Evolutionary conservation across 2,797 vertebrate species (phyloP).

Genomic region (Pipistrellus pygmaeus): DNA sequence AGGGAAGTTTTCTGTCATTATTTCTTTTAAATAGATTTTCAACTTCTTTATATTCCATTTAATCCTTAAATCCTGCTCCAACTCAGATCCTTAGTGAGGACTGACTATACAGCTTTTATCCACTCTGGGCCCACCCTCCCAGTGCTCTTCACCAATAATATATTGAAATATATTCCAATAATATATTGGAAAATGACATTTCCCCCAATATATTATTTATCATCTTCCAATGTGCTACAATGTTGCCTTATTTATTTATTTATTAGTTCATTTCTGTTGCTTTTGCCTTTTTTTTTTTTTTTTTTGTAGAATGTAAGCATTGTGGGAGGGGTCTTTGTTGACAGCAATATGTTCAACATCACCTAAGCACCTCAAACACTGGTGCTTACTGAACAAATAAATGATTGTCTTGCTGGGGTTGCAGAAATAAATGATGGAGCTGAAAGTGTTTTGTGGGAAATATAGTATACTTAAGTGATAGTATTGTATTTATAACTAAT

Average conservation of each 20-base stretch:
- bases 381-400: conserved; percentile 9
- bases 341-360: not conserved
- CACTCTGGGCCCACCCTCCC: no score
- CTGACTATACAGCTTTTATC: no score
- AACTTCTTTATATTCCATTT: not conserved
- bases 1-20: not conserved
- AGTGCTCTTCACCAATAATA: not conserved
- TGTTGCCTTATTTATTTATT: conserved; percentile 5
- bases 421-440: not conserved
- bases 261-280: not conserved
- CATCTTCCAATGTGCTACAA: not conserved
- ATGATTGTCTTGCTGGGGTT: not conserved
- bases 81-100: not conserved
- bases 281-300: not conserved
- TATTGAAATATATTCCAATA: not conserved
- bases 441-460: conserved; percentile 1
- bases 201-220: not conserved
- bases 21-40: not conserved
- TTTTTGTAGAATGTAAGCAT: not conserved
- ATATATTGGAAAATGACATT: not conserved
- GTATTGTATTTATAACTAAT: not conserved
- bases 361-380: not conserved
- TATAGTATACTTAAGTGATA: not conserved
- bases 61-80: not conserved
- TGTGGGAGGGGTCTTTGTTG: not conserved